Conservation (phyloP, 2,888 invertebrate species). For the Iphiclides podalirius region DNA sequence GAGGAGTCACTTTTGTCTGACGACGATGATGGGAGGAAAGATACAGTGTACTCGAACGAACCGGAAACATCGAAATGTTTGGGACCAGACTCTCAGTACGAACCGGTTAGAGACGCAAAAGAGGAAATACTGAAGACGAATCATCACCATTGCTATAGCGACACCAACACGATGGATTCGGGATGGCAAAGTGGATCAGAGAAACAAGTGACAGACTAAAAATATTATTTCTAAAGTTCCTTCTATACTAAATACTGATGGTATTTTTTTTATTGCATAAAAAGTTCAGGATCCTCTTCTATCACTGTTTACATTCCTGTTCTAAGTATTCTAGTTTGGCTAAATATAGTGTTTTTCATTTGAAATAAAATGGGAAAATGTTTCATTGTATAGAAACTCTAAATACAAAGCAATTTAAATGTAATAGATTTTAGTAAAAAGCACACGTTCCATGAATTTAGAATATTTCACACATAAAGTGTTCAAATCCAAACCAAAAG, state of each 20-base stretch:
- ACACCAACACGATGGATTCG: constrained; percentile 83
- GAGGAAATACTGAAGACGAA: constrained; percentile 60
- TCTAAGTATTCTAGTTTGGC: no score
- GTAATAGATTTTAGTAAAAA: constrained; percentile 1
- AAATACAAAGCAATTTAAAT: constrained; percentile 9
- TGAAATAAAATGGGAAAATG: constrained; percentile 3
- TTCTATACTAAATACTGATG: neutral
- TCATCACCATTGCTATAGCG: constrained; percentile 78
- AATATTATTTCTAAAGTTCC: neutral
- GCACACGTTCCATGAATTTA: constrained; percentile 10
- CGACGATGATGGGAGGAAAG: constrained; percentile 49
- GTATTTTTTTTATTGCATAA: neutral
- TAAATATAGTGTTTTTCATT: neutral
- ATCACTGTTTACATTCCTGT: no score
- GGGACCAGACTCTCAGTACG: constrained; percentile 68
- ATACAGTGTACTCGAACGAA: constrained; percentile 59
- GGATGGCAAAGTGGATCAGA: constrained; percentile 86
- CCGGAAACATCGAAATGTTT: constrained; percentile 60
- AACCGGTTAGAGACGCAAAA: constrained; percentile 61
- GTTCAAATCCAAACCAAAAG: neutral
- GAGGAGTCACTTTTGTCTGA: constrained; percentile 68
- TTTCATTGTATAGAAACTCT: constrained; percentile 8
- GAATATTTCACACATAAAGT: neutral
- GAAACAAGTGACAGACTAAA: constrained; percentile 76
- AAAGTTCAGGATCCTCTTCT: no score